Conservation (phyloP, 2,888 invertebrate species). For the Metallyticus violacea region DNA sequence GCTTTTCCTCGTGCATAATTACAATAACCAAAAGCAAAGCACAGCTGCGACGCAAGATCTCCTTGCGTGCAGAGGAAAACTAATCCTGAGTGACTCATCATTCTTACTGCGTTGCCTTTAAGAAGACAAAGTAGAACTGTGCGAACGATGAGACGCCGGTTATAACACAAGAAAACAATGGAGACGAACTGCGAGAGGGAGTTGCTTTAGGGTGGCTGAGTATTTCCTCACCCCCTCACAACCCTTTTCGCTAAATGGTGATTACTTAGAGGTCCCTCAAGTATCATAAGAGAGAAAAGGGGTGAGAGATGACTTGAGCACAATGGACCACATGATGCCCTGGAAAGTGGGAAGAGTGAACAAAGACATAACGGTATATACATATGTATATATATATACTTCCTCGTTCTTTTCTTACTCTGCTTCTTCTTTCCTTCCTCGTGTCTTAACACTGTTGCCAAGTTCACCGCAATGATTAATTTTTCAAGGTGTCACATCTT, state of each 20-base stretch:
- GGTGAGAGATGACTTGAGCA: neutral
- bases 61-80: neutral
- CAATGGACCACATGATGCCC: neutral
- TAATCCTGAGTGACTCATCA: neutral
- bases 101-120: neutral
- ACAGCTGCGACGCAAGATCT: neutral
- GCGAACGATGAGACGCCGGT: neutral
- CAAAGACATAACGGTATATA: neutral
- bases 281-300: neutral
- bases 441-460: neutral
- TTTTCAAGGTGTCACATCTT: neutral
- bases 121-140: neutral
- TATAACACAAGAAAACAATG: neutral
- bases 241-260: neutral
- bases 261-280: constrained; percentile 3
- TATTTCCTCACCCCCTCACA: neutral
- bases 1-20: neutral
- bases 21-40: neutral
- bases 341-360: neutral
- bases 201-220: neutral
- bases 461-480: neutral
- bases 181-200: neutral
- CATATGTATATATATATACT: too few relatives aligned
- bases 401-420: neutral
- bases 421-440: neutral